These are phyloP conservation scores for Drosophila sproati DNA, from an alignment of 1,140 invertebrate species.

Conservation along the genomic window DNA sequence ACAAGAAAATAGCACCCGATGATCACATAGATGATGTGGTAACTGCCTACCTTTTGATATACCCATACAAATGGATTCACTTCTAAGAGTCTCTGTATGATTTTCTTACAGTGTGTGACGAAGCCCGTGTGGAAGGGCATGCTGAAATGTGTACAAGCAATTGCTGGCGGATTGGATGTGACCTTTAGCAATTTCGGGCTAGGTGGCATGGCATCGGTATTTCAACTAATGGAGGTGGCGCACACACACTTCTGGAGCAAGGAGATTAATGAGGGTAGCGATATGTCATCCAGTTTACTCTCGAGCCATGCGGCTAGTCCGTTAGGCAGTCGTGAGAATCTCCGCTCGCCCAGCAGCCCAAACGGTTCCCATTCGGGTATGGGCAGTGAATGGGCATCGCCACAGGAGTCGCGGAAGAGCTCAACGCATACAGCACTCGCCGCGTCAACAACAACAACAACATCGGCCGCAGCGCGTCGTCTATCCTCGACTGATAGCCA, in stretches of 20 bases:
- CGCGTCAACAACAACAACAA: conserved; percentile 3
- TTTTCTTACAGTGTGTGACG: conserved; percentile 90
- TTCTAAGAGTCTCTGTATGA: too few species aligned
- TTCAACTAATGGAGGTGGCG: conserved; percentile 98
- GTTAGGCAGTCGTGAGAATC: conserved; percentile 91
- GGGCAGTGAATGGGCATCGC: conserved; percentile 82
- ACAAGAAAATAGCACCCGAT: conserved; percentile 96
- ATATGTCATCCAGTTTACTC: conserved; percentile 84
- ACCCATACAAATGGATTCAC: not conserved
- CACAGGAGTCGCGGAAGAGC: conserved; percentile 83
- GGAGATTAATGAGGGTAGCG: conserved; percentile 89
- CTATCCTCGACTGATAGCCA: conserved; percentile 84
- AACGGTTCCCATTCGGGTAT: conserved; percentile 73
- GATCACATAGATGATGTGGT: conserved; percentile 99
- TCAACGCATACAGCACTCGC: conserved; percentile 71
- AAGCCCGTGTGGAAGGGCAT: conserved; percentile 98
- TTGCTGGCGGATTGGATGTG: conserved; percentile 95
- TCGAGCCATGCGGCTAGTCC: conserved; percentile 87
- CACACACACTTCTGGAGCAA: conserved; percentile 99
- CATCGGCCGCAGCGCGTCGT: conserved; percentile 51
- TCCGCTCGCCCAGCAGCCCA: conserved; percentile 86
- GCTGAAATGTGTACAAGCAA: conserved; percentile 95
- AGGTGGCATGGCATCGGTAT: conserved; percentile 98
- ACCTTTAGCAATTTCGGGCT: conserved; percentile 97
- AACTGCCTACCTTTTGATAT: conserved; percentile 84